Percentiles rank a stretch among this genome's conserved stretches.
phyloP scores from a whole-genome alignment of 2,888 invertebrate genomes.

The Rhamphomyia laevipes region DNA sequence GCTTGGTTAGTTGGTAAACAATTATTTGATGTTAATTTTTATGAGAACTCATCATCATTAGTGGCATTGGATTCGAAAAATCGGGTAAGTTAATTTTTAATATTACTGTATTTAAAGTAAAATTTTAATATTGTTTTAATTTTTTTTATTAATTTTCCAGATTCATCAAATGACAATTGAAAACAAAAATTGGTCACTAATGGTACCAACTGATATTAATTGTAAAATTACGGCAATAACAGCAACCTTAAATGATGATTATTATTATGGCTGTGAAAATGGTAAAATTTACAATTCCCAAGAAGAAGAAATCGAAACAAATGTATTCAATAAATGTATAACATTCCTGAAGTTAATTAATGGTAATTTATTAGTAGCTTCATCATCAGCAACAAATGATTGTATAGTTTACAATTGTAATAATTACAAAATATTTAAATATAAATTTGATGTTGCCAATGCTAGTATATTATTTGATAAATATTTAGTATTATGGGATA shows the following conservation, averaged over 20 bases:
- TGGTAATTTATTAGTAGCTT: conserved; percentile 22
- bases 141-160: conserved; percentile 14
- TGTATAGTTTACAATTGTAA: conserved; percentile 12
- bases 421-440: neutral
- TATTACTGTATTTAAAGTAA: neutral
- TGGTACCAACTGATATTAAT: conserved; percentile 17
- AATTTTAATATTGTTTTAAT: neutral
- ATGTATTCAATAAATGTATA: conserved; percentile 16
- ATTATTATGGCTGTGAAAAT: conserved; percentile 26
- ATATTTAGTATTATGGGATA: conserved; percentile 23
- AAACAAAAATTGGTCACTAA: conserved; percentile 24
- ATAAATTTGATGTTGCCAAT: neutral
- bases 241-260: conserved; percentile 15
- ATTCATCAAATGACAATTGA: conserved; percentile 26
- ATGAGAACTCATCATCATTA: conserved; percentile 15
- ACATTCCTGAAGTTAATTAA: conserved; percentile 25
- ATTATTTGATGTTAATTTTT: conserved; percentile 22
- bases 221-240: conserved; percentile 24
- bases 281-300: conserved; percentile 22
- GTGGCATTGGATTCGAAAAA: conserved; percentile 30
- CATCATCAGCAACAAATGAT: conserved; percentile 13
- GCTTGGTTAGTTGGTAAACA: conserved; percentile 25
- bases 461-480: conserved; percentile 15
- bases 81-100: conserved; percentile 18
- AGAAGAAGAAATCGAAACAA: conserved; percentile 12